Base-by-base conservation (phyloP, 53 echinoderm and acorn worm species). In the Crossaster papposus region DNA sequence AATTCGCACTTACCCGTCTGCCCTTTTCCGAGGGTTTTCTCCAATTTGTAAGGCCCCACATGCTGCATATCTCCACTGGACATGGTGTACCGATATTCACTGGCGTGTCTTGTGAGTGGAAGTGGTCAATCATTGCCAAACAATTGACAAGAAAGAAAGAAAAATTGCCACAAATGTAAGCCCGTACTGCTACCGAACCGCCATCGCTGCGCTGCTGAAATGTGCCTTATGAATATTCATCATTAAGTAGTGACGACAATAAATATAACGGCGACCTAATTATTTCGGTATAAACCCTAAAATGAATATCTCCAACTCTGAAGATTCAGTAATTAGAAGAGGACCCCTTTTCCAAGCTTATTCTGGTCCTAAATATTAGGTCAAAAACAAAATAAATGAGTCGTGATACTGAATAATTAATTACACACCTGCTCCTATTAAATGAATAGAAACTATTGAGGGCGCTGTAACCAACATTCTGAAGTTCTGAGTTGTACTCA, bases 11-110 rank as follows among this genome's bases (percentile, higher is more conserved):
- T 77, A 97, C 97, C 97, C 33, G 97, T 97, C 82, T 97, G 97
- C 31, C 97, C 97, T 77, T 97, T 97, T 54, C 97, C 97, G 10
- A 97, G 96, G n/a, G 97, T 97, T 92, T 97, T 97, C 89, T 97
- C 97, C 89, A 97, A 92, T 73, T 96, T 96, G 83, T 97, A 97
- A 62, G 97, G 97, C 80, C 97, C 97, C 58, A 97, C 97, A 91
- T 97, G 94, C 81, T 97, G 97, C 70, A 93, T 94, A 79, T 97
- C 97, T 64, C 91, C 94, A 77, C 89, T 90, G 55, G 96, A 97
- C 97, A 97, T 97, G 79, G 35, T 85, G 83, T 54, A 33, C 83
- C 32, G n/a, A 35, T 37, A 81, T 71, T 72, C 33, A 68, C 51
- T 24, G n/a, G 63, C 71, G 53, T 72, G 38, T 81, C 51, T 26